Base-by-base conservation (phyloP, 2,113 vertebrate genomes). In the Nycticryphes semicollaris region DNA sequence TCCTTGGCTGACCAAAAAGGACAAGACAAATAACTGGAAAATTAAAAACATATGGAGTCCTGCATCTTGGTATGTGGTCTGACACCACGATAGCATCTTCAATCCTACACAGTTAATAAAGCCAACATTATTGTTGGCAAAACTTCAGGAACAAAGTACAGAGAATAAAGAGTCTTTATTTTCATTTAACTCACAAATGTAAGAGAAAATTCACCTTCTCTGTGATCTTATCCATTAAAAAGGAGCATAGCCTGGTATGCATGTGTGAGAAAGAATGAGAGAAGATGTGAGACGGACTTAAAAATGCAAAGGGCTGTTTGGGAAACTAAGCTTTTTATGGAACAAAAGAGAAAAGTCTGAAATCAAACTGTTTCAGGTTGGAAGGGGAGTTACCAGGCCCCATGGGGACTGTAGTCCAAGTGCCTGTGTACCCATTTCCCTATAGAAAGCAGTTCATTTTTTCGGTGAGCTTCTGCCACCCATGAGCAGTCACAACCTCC, bases 1-100 rank as follows among this genome's bases (percentile, higher is more conserved):
- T 27, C 25, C 81, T 77, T 74, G 87, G 63, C 81, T 82, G 90
- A 80, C 89, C 92, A 80, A 70, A 94, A 87, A 84, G 59, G 56
- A 94, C 77, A 91, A 95, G 78, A 78, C 9, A 96, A 91, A 84
- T 90, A 87, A 74, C 92, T 68, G 59, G 75, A 97, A 95, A 95
- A 96, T 91, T 92, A 39, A 83, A 90, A 96, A 77, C 59, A 80
- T 35, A 77, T 78, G 91, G n/a, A 92, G 60, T 85, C 63, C 63
- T 87, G 41, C 22, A 63, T 87, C 84, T 92, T 72, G 27, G 51
- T 93, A 79, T 96, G 89, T 92, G 86, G 92, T 95, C 94, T 96
- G 90, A 94, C 70, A 91, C 75, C 14, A 12, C 39, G 77, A 93
- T 48, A 92, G 30, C 53, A 83, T 94, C 80, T 82, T 87, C 74